Evolutionary conservation across 2,888 invertebrate genomes (phyloP), one percentile per base, ranked within the genome.

Genomic region (Scelioninae gen. 2): DNA sequence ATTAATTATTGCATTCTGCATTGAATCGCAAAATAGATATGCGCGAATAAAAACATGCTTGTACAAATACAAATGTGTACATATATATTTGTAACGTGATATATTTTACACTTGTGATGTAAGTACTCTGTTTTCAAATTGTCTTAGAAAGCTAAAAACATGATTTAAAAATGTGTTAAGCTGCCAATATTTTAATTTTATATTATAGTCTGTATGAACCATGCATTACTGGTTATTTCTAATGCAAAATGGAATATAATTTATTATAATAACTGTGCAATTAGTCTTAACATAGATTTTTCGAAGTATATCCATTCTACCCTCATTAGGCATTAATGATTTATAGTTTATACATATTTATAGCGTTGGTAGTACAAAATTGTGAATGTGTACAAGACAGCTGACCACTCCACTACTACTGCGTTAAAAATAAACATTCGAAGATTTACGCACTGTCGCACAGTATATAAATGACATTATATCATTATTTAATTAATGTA

Each of bases 371-470:
- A 16, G 13, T 52, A 63, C 19, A 43, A 43, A 52, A 52, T 43
- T 41, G 41, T 37, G 16, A 16, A 63, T 22, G 15, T 39, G 10
- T 13, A 41, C 18, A 18, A 50, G 52, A 52, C 63, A 63, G 63
- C 22, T 63, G 63, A 43, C 43, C 28, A 31, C 16, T 33, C 31
- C 22, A 43, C 43, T 33, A 33, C 33, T 33, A 28, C 52, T 10
- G n/a, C 35, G 58, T 28, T 63, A 63, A 63, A 63, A 63, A 63
- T 63, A 63, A 63, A 52, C 52, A 33, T 52, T 33, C 19, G 4
- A 28, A 33, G 22, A 60, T 50, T 39, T 39, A 37, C 35, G 18
- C 22, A 25, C 4, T 3, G 15, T 16, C 58, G 35, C 11, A 19
- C 16, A 11, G 15, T 22, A 11, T n/a, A 22, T 16, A 35, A 25